A percentile compares a stretch with the other conserved stretches of the same genome.
Conservation (phyloP, 2,888 invertebrate species). For the Polia nebulosa region DNA sequence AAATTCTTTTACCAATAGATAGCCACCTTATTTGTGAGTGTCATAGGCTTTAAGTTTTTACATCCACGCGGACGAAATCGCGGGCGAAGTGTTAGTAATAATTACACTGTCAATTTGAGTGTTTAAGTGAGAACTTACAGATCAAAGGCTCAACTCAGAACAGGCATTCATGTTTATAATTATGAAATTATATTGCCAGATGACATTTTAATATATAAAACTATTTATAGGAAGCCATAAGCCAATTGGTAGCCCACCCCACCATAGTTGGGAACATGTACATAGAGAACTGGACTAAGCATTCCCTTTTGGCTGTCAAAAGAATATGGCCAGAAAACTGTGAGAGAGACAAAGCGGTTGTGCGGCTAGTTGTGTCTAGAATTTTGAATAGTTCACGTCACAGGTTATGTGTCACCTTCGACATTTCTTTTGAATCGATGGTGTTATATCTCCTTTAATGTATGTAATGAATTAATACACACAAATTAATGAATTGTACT, state of each 20-base stretch:
- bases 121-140: not conserved
- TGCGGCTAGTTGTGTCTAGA: not conserved
- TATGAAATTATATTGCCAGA: constrained; percentile 10
- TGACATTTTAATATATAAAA: constrained; percentile 8
- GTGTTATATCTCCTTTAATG: too few relatives aligned
- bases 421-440: too few relatives aligned
- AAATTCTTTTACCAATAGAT: too few relatives aligned
- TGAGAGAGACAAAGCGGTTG: not conserved
- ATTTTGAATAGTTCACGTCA: too few relatives aligned
- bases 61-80: too few relatives aligned
- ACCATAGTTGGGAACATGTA: not conserved
- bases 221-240: constrained; percentile 20
- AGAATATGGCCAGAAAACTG: not conserved
- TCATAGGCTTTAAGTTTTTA: too few relatives aligned
- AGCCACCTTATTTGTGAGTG: too few relatives aligned
- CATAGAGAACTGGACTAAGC: not conserved
- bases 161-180: constrained; percentile 2
- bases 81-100: too few relatives aligned
- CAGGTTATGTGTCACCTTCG: too few relatives aligned
- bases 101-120: constrained; percentile 11
- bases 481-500: too few relatives aligned
- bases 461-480: too few relatives aligned
- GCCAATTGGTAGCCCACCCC: not conserved
- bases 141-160: not conserved
- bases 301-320: not conserved